phyloP scores from a whole-genome alignment of 2,888 invertebrate genomes.

The Ernsta delagoae region DNA sequence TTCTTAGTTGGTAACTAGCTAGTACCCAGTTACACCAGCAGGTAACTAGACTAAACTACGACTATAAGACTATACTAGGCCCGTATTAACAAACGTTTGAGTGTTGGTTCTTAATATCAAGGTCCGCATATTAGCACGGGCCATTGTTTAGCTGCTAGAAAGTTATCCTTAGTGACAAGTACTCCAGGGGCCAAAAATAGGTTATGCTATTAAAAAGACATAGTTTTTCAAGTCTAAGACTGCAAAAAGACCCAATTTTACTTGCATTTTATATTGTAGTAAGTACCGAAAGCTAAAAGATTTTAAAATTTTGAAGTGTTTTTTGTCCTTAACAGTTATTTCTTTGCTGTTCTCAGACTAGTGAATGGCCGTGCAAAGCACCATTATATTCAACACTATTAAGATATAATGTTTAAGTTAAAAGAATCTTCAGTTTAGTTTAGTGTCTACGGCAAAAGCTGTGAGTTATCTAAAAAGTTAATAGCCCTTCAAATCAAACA shows the following conservation, averaged over 20 bases:
- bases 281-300: background rate
- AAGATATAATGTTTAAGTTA: background rate
- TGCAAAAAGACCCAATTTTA: background rate
- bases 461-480: background rate
- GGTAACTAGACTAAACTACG: too few relatives aligned
- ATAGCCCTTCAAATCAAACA: background rate
- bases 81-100: too few relatives aligned
- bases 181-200: conserved; percentile 27
- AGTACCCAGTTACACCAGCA: too few relatives aligned
- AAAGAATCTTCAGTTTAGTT: background rate
- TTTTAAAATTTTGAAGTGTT: background rate
- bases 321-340: too few relatives aligned
- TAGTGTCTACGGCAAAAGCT: background rate
- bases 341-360: too few relatives aligned
- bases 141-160: background rate
- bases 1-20: background rate
- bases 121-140: too few relatives aligned
- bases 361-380: background rate
- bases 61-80: too few relatives aligned
- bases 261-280: too few relatives aligned
- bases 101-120: too few relatives aligned
- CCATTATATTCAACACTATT: background rate
- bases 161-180: background rate
- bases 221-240: background rate
- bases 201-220: conserved; percentile 1